Conservation (phyloP, 2,888 invertebrate genomes). For the Hipparchia sbordonii region DNA sequence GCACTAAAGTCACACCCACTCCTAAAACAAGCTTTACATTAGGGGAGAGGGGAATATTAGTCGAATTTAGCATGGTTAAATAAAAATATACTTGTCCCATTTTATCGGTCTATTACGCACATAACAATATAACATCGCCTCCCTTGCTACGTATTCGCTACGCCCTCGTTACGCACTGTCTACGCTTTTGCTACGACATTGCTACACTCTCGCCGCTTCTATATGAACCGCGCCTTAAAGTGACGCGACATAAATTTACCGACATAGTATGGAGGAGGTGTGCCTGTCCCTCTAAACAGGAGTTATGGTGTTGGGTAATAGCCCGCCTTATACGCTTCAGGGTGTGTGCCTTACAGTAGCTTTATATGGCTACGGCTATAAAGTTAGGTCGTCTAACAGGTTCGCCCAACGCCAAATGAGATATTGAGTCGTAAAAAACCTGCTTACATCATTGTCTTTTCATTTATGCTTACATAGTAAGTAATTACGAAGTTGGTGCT, state of each 20-base stretch:
- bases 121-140: neutral
- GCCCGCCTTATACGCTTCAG: slow-evolving; percentile 52
- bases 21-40: too few species aligned
- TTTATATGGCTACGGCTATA: slow-evolving; percentile 67
- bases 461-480: slow-evolving; percentile 21
- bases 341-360: slow-evolving; percentile 53
- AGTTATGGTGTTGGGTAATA: slow-evolving; percentile 75
- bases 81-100: too few species aligned
- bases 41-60: too few species aligned
- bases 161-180: neutral
- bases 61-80: too few species aligned
- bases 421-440: slow-evolving; percentile 53
- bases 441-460: slow-evolving; percentile 20
- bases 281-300: slow-evolving; percentile 62
- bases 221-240: slow-evolving; percentile 39
- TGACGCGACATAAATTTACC: slow-evolving; percentile 64
- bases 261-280: slow-evolving; percentile 52
- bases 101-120: neutral
- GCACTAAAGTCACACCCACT: too few species aligned
- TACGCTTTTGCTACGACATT: neutral
- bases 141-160: neutral
- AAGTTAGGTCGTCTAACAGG: slow-evolving; percentile 53
- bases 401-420: slow-evolving; percentile 57
- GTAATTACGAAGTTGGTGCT: slow-evolving; percentile 1
- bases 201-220: neutral